A percentile compares a stretch with the other conserved stretches of the same genome.
Evolutionary conservation across 1,140 invertebrate species (phyloP).

Genomic region (Ceratitis capitata): DNA sequence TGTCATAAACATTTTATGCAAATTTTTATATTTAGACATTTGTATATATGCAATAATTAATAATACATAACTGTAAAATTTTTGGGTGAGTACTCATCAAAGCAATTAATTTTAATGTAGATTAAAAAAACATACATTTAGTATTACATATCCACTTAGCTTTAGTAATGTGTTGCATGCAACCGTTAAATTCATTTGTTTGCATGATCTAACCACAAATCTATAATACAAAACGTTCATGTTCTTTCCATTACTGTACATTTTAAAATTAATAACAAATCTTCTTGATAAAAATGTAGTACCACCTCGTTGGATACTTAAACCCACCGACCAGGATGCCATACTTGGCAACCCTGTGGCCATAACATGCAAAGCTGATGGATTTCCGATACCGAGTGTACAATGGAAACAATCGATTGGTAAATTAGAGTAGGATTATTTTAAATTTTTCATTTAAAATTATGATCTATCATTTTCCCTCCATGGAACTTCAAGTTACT

Average conservation of each 20-base stretch:
- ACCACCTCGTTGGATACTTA: conserved; percentile 82
- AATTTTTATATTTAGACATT: no score
- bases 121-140: no score
- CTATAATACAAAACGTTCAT: no score
- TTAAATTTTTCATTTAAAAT: neutral
- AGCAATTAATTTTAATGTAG: no score
- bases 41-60: no score
- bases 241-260: neutral
- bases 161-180: neutral
- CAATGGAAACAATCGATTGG: conserved; percentile 75
- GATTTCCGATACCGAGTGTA: conserved; percentile 79
- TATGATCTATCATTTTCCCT: no score
- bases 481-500: no score
- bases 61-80: neutral
- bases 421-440: conserved; percentile 46
- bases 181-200: neutral
- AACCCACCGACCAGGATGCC: conserved; percentile 79
- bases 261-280: neutral
- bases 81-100: neutral
- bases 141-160: no score
- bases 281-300: conserved; percentile 67
- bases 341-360: conserved; percentile 76
- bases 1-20: no score
- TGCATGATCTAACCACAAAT: conserved; percentile 32
- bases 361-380: conserved; percentile 79